Evolutionary conservation across 2,888 invertebrate genomes (phyloP), one percentile per base, ranked within the genome.

Genomic region (Morpho achilles): DNA sequence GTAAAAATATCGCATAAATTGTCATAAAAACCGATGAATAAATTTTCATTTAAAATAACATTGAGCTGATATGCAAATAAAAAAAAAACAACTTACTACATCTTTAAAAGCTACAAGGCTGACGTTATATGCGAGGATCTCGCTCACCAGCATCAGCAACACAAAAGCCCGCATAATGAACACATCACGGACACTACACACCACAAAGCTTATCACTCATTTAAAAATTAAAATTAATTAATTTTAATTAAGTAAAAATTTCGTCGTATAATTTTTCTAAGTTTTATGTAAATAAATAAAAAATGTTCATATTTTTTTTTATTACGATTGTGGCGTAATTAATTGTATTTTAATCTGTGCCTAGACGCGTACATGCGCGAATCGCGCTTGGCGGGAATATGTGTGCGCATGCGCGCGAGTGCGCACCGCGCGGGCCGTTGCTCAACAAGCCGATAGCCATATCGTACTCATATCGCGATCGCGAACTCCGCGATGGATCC

Each of bases 351-450:
- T 68, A 67, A 69, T 69, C 71, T 73, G 70, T 69, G 56, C 65
- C 67, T 77, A 81, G 53, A 65, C 63, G 65, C 60, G 67, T 61
- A 32, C 32, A 65, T 69, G 69, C 80, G 75, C 79, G 73, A 68
- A 73, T 77, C 74, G 72, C 73, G 84, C 77, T 78, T 82, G 84
- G 86, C 87, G 86, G 84, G 84, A 87, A 86, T 86, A 84, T 86
- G 87, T 74, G 62, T 32, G 79, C 80, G 84, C 83, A 75, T 75
- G 82, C 79, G 82, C 83, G 74, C 76, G 74, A 67, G 71, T 72
- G 71, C 77, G 74, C 79, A 77, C 77, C 77, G 76, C 79, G 75
- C 65, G 66, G 72, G 77, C 77, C 76, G 77, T 87, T 87, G 85
- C 88, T 77, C 86, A 87, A 87, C 80, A 67, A 53, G 41, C 46